Base-by-base conservation (phyloP, 2,113 vertebrate species). In the Cromileptes altivelis region DNA sequence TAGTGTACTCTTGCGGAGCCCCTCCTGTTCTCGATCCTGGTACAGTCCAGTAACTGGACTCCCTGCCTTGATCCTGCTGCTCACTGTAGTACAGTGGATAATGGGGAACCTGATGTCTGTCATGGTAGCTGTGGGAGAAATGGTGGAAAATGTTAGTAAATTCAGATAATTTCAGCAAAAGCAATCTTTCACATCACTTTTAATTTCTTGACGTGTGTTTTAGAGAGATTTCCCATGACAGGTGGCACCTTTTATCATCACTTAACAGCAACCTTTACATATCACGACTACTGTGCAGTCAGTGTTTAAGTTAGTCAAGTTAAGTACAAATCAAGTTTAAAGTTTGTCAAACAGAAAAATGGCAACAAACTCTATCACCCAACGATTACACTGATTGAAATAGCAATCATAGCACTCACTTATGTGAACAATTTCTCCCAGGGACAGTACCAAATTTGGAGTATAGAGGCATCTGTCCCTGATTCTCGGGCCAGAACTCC, bases 401-500 rank as follows among this genome's bases (percentile, higher is more conserved):
- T 17, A 13, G 10, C 50, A 52, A 56, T 45, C 19, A 80, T 21
- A 49, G 6, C 14, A 85, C 91, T 91, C 49, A 92, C 94, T 50
- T 86, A 33, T 93, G 88, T 85, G 92, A 18, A 62, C 33, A 90
- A 57, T 79, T 90, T 82, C 88, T 91, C 55, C 90, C 86, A 86
- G 93, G 92, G 82, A 94, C 47, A 19, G 93, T 94, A 52, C 84
- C 88, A 83, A 75, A 94, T 86, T 87, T 94, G 57, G 79, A 75
- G 81, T 93, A 88, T 8, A 76, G 37, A 70, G 92, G 60, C 12
- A 79, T 69, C 13, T 90, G 89, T 13, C 84, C 82, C 83, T 91
- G 87, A 89, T 82, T 86, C 45, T 90, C 90, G 58, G 89, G 60
- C 93, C 94, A 94, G 77, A 85, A 90, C 45, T 93, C 94, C 95